Evolutionary conservation across 1,140 invertebrate genomes (phyloP).

Genomic region (Dolichoris vasculosae): DNA sequence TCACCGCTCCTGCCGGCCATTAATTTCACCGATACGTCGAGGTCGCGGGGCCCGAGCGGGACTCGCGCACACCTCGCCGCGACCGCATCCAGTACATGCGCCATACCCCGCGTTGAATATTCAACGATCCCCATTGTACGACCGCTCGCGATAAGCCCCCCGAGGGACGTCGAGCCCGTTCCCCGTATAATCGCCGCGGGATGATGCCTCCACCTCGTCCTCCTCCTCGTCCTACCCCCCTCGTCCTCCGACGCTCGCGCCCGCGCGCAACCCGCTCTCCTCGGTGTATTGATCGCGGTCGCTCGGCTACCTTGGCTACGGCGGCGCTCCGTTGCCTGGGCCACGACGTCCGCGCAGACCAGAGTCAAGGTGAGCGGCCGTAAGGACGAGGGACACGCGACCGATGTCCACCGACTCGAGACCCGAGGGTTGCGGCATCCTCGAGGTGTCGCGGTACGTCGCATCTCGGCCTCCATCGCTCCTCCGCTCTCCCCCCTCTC

Average conservation of each 20-base stretch:
- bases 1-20: slow-evolving; percentile 11
- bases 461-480: neutral
- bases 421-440: too few species aligned
- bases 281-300: slow-evolving; percentile 36
- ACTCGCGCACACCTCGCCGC: neutral
- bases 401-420: slow-evolving; percentile 32
- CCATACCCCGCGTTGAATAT: neutral
- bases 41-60: neutral
- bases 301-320: slow-evolving; percentile 46
- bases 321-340: slow-evolving; percentile 35
- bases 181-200: neutral
- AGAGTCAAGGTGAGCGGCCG: slow-evolving; percentile 25
- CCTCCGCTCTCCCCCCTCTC: neutral
- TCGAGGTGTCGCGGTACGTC: too few species aligned
- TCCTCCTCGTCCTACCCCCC: neutral
- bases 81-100: neutral
- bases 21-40: slow-evolving; percentile 45
- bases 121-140: neutral
- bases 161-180: neutral
- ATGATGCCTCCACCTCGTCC: neutral
- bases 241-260: too few species aligned
- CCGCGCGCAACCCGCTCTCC: neutral
- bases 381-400: neutral
- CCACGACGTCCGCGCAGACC: slow-evolving; percentile 34
- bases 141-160: neutral